Conservation (phyloP, 1,140 invertebrate genomes). For the Gyrodactylus salaris region DNA sequence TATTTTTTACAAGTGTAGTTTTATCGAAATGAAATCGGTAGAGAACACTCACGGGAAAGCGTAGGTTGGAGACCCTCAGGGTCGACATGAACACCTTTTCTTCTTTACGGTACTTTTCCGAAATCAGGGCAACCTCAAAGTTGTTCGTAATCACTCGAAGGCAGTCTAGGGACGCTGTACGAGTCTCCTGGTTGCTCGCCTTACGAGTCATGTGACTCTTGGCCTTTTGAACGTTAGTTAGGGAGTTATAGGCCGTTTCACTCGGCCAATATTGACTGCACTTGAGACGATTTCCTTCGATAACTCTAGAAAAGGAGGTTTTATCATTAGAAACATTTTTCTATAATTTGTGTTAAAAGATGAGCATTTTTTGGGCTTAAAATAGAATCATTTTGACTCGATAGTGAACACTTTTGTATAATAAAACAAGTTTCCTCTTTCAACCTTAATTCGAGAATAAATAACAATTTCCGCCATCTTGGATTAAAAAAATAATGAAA, state of each 20-base stretch:
- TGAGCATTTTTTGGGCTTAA: no score
- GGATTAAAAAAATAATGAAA: no score
- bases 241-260: background rate
- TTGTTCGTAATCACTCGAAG: background rate
- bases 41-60: background rate
- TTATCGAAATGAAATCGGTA: no score
- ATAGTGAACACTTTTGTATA: no score
- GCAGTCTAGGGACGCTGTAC: background rate
- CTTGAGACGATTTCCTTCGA: background rate
- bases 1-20: no score
- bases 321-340: no score
- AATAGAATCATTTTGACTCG: no score
- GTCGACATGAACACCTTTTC: background rate
- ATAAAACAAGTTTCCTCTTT: no score
- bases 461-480: no score
- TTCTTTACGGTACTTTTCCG: background rate
- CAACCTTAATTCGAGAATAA: no score
- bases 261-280: constrained; percentile 5
- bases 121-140: background rate
- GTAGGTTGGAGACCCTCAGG: background rate
- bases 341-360: no score
- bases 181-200: background rate
- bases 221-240: background rate
- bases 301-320: background rate
- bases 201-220: background rate